Base-by-base conservation (phyloP, 2,797 vertebrate genomes). In the Leptodactylus fallax region DNA sequence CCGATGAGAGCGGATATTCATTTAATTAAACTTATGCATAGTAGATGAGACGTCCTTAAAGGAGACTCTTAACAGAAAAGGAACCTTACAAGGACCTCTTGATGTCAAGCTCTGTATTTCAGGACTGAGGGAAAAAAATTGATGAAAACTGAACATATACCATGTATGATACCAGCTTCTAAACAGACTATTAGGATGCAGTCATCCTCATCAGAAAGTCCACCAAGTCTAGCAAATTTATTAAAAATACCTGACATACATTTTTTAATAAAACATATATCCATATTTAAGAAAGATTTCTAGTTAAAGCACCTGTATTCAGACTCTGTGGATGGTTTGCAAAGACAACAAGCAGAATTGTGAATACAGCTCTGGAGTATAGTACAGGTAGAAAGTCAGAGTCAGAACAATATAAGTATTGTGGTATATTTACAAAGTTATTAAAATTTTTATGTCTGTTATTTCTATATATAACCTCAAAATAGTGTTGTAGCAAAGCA, bases 1-100 rank as follows among this genome's bases (percentile, higher is more conserved):
- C 58, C 9, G 56, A 10, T 36, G 25, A 79, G 53, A 60, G 56
- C 56, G 55, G 78, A 56, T 79, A 79, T 56, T 60, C 78, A 60
- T 56, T 60, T 27, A 79, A 79, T 56, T 79, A 79, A 79, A 79
- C 14, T 45, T 45, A 79, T 56, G 78, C 78, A 79, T 79, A 60
- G 53, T 58, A 79, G 36, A 60, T 77, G 74, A 77, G 74, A 51
- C 21, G 19, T 86, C 25, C 65, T 86, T 81, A n/a, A 0, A 74
- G 71, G 16, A 36, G 71, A 19, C 69, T 74, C 71, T 47, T 49
- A 47, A 74, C 71, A 21, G 45, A 74, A 69, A 76, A 51, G 49
- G 49, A 53, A 0, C 74, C 23, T 77, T 12, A 74, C 45, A 74
- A 14, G 74, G 74, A 77, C 74, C 49, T 51, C 49, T 53, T 53